Percentiles rank a stretch among this genome's conserved stretches.
These are phyloP conservation scores for Nomada ruficornis DNA, from an alignment of 2,888 invertebrate species.

Conservation along the genomic window DNA sequence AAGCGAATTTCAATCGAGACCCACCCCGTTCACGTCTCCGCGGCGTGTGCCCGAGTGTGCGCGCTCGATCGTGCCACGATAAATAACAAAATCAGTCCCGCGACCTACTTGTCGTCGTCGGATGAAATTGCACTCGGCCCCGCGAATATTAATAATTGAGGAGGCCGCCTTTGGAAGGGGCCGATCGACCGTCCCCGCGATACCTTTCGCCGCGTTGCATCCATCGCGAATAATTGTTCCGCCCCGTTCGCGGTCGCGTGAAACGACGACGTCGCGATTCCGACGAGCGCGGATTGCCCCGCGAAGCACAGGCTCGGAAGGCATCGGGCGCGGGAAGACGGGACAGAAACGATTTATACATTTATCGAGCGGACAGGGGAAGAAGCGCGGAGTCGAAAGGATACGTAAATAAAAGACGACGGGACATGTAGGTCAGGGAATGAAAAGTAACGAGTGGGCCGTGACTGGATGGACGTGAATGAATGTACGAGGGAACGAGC, in stretches of 20 bases:
- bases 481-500: conserved; percentile 52
- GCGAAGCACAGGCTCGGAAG: too few species aligned
- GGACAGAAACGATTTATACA: conserved; percentile 17
- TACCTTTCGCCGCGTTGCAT: too few species aligned
- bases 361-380: conserved; percentile 37
- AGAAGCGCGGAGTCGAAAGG: conserved; percentile 18
- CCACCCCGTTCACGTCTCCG: not conserved
- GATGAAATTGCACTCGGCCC: conserved; percentile 58
- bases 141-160: conserved; percentile 71
- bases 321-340: not conserved
- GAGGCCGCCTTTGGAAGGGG: conserved; percentile 20
- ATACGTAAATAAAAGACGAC: conserved; percentile 58
- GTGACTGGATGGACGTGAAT: conserved; percentile 68
- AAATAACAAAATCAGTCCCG: conserved; percentile 63
- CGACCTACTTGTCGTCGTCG: conserved; percentile 68
- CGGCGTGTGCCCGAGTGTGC: not conserved
- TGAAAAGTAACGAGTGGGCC: conserved; percentile 68
- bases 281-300: too few species aligned
- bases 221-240: too few species aligned
- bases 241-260: not conserved
- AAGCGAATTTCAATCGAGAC: conserved; percentile 27
- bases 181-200: not conserved
- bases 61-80: conserved; percentile 37
- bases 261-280: not conserved
- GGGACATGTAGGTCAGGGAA: conserved; percentile 61